These are phyloP conservation scores for Monochamus saltuarius DNA, from an alignment of 1,140 invertebrate genomes.

Conservation along the genomic window DNA sequence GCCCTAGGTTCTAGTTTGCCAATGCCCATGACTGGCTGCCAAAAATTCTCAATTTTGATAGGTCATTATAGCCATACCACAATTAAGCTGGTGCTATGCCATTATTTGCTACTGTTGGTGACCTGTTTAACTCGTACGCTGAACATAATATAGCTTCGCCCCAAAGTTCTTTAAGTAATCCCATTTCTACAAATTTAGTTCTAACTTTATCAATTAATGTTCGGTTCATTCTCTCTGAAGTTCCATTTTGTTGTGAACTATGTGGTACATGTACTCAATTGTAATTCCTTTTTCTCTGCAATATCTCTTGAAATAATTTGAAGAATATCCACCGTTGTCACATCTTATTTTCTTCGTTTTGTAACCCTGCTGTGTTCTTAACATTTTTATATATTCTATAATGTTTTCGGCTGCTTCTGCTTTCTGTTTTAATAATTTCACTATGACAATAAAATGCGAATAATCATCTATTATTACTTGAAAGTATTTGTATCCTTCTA, in stretches of 20 bases:
- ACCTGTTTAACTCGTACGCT: conserved; percentile 12
- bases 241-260: conserved; percentile 56
- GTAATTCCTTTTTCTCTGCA: conserved; percentile 34
- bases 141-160: conserved; percentile 27
- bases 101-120: conserved; percentile 12
- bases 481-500: conserved; percentile 8
- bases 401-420: conserved; percentile 19
- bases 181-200: conserved; percentile 43
- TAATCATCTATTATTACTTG: conserved; percentile 21
- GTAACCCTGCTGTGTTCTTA: conserved; percentile 11
- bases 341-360: conserved; percentile 17
- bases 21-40: conserved; percentile 13
- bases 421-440: conserved; percentile 23
- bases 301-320: conserved; percentile 33
- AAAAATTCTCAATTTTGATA: conserved; percentile 20
- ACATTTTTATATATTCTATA: conserved; percentile 17
- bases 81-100: conserved; percentile 1
- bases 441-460: conserved; percentile 19
- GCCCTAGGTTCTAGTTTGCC: conserved; percentile 2
- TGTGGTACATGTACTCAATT: conserved; percentile 42
- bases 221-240: conserved; percentile 53
- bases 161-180: conserved; percentile 31
- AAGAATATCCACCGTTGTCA: conserved; percentile 32
- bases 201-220: conserved; percentile 53
- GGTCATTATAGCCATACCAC: conserved; percentile 13